Conservation (phyloP, 1,140 invertebrate genomes). For the Drosophila quadrilineata region DNA sequence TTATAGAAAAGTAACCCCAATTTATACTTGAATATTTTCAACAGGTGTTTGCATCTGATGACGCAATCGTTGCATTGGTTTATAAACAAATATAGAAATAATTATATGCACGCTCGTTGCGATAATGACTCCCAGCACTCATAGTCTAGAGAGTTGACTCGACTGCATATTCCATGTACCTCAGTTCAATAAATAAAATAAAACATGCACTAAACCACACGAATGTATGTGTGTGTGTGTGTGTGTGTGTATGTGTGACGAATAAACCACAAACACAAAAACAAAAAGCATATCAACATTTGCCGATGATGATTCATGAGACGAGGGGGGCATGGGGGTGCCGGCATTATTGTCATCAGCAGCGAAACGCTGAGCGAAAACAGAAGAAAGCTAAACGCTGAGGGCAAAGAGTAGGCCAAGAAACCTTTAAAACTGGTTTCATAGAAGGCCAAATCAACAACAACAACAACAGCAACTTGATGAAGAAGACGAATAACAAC, state of each 20-base stretch:
- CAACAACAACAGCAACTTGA: conserved; percentile 3
- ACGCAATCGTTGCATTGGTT: conserved; percentile 20
- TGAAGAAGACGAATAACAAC: too few relatives aligned
- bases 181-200: not conserved
- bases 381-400: conserved; percentile 71
- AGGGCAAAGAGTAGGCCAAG: conserved; percentile 55
- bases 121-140: too few relatives aligned
- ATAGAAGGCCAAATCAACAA: conserved; percentile 57
- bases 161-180: not conserved
- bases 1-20: too few relatives aligned
- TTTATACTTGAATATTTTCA: not conserved
- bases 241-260: too few relatives aligned
- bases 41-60: conserved; percentile 18
- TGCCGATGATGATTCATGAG: conserved; percentile 17
- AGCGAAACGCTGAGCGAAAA: conserved; percentile 63
- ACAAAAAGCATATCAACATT: not conserved
- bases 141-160: too few relatives aligned
- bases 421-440: conserved; percentile 75
- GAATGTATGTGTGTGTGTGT: too few relatives aligned
- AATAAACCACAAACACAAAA: conserved; percentile 16
- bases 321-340: not conserved
- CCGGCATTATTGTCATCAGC: conserved; percentile 59
- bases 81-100: conserved; percentile 18
- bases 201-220: not conserved
- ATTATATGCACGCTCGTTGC: not conserved